These are phyloP conservation scores for Pogonomyrmex barbatus DNA, from an alignment of 1,140 invertebrate genomes.

Conservation along the genomic window DNA sequence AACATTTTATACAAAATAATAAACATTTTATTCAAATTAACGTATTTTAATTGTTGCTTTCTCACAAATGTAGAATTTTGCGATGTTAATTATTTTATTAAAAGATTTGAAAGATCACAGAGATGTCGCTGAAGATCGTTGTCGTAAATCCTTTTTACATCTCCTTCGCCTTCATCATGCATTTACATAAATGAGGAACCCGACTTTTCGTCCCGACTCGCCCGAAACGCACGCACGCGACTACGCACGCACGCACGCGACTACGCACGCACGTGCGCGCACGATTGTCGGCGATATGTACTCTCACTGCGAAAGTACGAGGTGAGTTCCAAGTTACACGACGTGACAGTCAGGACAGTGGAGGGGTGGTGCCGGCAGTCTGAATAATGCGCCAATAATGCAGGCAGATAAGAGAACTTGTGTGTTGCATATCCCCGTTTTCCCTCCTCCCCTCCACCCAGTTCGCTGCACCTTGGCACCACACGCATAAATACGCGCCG, in stretches of 20 bases:
- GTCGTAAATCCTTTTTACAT: slow-evolving; percentile 36
- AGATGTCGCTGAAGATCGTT: neutral
- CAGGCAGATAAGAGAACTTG: slow-evolving; percentile 39
- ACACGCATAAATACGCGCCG: slow-evolving; percentile 41
- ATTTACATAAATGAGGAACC: slow-evolving; percentile 24
- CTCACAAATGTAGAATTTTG: neutral
- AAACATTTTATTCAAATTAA: neutral
- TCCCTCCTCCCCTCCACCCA: neutral
- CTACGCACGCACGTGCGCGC: slow-evolving; percentile 51
- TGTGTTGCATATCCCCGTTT: neutral
- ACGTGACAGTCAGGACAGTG: slow-evolving; percentile 54
- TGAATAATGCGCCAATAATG: slow-evolving; percentile 65
- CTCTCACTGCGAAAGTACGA: slow-evolving; percentile 32
- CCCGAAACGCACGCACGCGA: slow-evolving; percentile 30
- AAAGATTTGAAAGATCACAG: neutral
- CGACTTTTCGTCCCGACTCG: slow-evolving; percentile 51
- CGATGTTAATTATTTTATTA: neutral
- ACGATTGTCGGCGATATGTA: slow-evolving; percentile 47
- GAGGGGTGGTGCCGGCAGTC: slow-evolving; percentile 42
- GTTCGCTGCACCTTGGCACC: neutral
- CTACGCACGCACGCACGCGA: slow-evolving; percentile 43
- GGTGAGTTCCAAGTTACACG: slow-evolving; percentile 50
- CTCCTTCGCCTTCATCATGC: slow-evolving; percentile 20
- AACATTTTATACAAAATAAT: neutral
- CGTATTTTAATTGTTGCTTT: neutral